Percentiles rank a stretch among this genome's conserved stretches.
Evolutionary conservation across 1,140 invertebrate species (phyloP).

Genomic region (Dreissena polymorpha): DNA sequence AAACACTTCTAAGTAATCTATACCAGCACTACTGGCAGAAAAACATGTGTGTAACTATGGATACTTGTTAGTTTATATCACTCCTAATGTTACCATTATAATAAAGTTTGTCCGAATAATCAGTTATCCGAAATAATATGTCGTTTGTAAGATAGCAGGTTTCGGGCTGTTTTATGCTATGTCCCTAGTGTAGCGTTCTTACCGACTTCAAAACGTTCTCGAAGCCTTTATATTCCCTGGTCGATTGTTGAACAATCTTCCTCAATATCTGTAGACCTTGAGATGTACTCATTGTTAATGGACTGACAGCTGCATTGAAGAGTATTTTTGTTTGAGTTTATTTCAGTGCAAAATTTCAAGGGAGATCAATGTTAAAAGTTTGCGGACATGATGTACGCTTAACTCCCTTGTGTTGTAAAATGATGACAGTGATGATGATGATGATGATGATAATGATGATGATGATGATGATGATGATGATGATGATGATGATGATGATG

Average conservation of each 20-base stretch:
- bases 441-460: too few species aligned
- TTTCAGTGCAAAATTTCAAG: too few species aligned
- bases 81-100: background rate
- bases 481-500: too few species aligned
- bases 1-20: background rate
- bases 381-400: too few species aligned
- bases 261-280: conserved; percentile 18
- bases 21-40: background rate
- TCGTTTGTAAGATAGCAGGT: background rate
- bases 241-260: conserved; percentile 27
- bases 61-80: background rate
- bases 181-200: background rate
- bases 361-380: too few species aligned
- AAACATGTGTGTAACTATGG: background rate
- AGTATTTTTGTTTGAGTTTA: too few species aligned
- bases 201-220: conserved; percentile 38
- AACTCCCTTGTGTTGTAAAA: too few species aligned
- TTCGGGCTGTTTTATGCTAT: background rate
- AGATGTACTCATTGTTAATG: background rate
- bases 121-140: background rate
- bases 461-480: too few species aligned
- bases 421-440: too few species aligned
- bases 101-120: too few species aligned
- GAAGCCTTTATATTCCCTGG: conserved; percentile 15
- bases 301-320: too few species aligned